A percentile compares a stretch with the other conserved stretches of the same genome.
These are phyloP conservation scores for Nothobranchius furzeri DNA, from an alignment of 2,113 vertebrate genomes.

Conservation along the genomic window DNA sequence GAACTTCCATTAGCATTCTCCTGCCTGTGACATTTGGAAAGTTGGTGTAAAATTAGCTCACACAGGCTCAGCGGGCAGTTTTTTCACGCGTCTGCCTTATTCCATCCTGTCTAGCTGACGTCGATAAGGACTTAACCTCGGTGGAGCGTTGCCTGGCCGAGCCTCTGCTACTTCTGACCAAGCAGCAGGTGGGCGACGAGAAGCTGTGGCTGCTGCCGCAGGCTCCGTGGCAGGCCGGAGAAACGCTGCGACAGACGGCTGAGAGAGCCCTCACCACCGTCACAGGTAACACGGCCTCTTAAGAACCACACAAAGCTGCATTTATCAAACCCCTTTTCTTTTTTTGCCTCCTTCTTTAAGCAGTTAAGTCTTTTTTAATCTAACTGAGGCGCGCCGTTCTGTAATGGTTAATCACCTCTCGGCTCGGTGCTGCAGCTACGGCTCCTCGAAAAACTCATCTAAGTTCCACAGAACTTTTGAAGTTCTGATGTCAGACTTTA, in stretches of 20 bases:
- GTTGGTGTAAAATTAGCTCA: conserved; percentile 12
- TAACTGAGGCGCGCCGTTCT: not conserved
- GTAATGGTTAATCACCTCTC: too few species aligned
- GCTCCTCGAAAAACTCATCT: too few species aligned
- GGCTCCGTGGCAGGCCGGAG: conserved; percentile 86
- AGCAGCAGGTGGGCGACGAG: conserved; percentile 82
- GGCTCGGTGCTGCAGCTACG: too few species aligned
- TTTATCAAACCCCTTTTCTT: not conserved
- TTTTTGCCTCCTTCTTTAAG: not conserved
- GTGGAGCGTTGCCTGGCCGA: conserved; percentile 84
- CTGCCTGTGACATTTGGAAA: conserved; percentile 38
- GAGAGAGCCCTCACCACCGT: conserved; percentile 82
- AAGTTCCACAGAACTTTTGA: too few species aligned
- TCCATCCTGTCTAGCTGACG: conserved; percentile 74
- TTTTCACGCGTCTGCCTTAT: conserved; percentile 10
- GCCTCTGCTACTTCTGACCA: conserved; percentile 85
- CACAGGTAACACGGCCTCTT: conserved; percentile 75
- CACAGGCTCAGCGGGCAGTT: not conserved
- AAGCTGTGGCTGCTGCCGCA: conserved; percentile 93
- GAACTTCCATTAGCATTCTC: conserved; percentile 27
- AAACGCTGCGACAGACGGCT: conserved; percentile 88
- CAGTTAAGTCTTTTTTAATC: not conserved
- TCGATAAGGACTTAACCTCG: conserved; percentile 75
- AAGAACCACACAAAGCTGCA: not conserved
- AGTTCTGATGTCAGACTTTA: too few species aligned